phyloP scores from a whole-genome alignment of 2,888 invertebrate species.

The Cephonodes hylas region DNA sequence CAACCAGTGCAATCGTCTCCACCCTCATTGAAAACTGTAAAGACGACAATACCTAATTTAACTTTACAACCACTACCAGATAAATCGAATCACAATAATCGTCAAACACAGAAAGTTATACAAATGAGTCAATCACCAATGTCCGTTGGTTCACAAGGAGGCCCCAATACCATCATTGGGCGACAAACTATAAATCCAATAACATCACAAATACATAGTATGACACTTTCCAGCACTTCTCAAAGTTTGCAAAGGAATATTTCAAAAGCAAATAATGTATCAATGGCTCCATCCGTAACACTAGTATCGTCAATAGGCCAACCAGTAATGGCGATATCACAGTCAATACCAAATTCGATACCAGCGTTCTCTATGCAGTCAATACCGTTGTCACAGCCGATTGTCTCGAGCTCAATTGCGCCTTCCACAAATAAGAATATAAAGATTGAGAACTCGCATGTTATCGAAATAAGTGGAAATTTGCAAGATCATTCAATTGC shows the following conservation, averaged over 20 bases:
- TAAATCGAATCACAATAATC: slow-evolving; percentile 58
- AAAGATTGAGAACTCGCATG: slow-evolving; percentile 71
- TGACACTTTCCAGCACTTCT: slow-evolving; percentile 63
- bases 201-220: slow-evolving; percentile 72
- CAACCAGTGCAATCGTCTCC: slow-evolving; percentile 69
- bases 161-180: slow-evolving; percentile 56
- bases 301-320: slow-evolving; percentile 71
- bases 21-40: slow-evolving; percentile 64
- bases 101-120: slow-evolving; percentile 72
- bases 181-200: slow-evolving; percentile 73
- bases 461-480: slow-evolving; percentile 75
- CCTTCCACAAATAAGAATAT: slow-evolving; percentile 63
- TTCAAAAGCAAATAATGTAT: slow-evolving; percentile 60
- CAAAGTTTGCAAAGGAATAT: slow-evolving; percentile 63
- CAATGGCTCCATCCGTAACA: slow-evolving; percentile 72
- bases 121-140: slow-evolving; percentile 65
- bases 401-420: slow-evolving; percentile 73
- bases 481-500: slow-evolving; percentile 63
- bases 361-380: slow-evolving; percentile 70
- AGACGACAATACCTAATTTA: slow-evolving; percentile 68
- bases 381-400: slow-evolving; percentile 73
- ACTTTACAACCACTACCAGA: slow-evolving; percentile 75
- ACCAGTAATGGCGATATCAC: slow-evolving; percentile 76
- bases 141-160: slow-evolving; percentile 55
- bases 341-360: slow-evolving; percentile 62